Percentiles rank a stretch among this genome's conserved stretches.
Conservation (phyloP, 1,140 invertebrate species). For the Heliconius melpomene region DNA sequence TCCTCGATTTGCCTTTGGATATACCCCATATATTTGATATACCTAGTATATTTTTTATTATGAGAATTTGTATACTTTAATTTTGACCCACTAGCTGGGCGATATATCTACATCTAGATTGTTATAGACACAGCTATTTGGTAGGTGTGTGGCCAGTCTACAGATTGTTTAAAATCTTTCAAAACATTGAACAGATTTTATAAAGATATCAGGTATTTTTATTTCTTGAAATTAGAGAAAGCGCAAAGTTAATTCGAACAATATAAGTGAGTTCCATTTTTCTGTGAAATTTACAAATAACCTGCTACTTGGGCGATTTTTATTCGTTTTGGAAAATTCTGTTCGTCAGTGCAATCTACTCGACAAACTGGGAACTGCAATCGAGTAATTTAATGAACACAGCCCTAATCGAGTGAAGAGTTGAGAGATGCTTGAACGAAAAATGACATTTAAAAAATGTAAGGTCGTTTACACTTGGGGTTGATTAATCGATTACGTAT, state of each 20-base stretch:
- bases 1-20: background rate
- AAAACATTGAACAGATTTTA: background rate
- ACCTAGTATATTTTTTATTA: background rate
- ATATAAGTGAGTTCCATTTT: slow-evolving; percentile 12
- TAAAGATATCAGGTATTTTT: background rate
- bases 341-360: slow-evolving; percentile 65
- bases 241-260: slow-evolving; percentile 8
- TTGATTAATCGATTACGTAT: slow-evolving; percentile 21
- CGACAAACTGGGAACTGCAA: slow-evolving; percentile 68
- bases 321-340: slow-evolving; percentile 44
- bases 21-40: background rate
- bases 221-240: background rate
- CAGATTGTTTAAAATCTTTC: background rate
- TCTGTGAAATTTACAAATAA: slow-evolving; percentile 30
- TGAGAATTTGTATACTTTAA: background rate
- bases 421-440: slow-evolving; percentile 50
- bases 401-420: slow-evolving; percentile 69
- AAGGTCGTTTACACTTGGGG: slow-evolving; percentile 25
- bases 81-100: background rate
- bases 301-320: slow-evolving; percentile 32
- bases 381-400: slow-evolving; percentile 75
- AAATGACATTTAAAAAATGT: slow-evolving; percentile 49
- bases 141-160: too few relatives aligned
- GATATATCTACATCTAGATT: background rate
- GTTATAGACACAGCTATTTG: too few relatives aligned